Percentiles rank a stretch among this genome's conserved stretches.
Conservation (phyloP, 2,888 invertebrate genomes). For the Meiosimyza decipiens region DNA sequence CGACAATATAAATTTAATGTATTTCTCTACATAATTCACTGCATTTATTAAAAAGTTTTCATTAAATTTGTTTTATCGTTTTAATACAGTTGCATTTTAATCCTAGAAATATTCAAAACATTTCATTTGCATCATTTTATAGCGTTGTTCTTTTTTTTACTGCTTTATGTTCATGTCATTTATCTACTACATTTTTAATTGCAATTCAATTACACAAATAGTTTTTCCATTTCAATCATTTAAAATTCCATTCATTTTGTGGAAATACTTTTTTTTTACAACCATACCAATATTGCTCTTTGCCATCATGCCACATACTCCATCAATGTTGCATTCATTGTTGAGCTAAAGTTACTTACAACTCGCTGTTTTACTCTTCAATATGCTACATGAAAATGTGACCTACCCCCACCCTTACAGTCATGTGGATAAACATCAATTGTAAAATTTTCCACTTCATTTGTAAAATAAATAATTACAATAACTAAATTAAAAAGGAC, state of each 20-base stretch:
- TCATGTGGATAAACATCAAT: slow-evolving; percentile 10
- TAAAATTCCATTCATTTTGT: slow-evolving; percentile 37
- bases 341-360: no score
- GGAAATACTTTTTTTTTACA: neutral
- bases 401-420: neutral
- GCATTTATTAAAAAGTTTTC: no score
- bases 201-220: slow-evolving; percentile 62
- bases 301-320: slow-evolving; percentile 33
- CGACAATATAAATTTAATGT: no score
- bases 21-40: no score
- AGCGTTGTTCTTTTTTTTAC: no score
- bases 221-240: slow-evolving; percentile 44
- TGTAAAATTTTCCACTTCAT: slow-evolving; percentile 56
- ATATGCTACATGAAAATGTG: neutral
- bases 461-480: slow-evolving; percentile 52
- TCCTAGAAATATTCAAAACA: no score
- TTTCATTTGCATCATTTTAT: no score
- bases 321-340: no score
- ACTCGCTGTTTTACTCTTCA: no score
- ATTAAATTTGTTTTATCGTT: no score
- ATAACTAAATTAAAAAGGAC: slow-evolving; percentile 26
- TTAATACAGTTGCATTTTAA: no score
- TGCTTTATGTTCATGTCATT: no score
- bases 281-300: slow-evolving; percentile 7
- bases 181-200: slow-evolving; percentile 54